These are phyloP conservation scores for Benitochromis conjunctus DNA, from an alignment of 2,113 vertebrate species.

Conservation along the genomic window DNA sequence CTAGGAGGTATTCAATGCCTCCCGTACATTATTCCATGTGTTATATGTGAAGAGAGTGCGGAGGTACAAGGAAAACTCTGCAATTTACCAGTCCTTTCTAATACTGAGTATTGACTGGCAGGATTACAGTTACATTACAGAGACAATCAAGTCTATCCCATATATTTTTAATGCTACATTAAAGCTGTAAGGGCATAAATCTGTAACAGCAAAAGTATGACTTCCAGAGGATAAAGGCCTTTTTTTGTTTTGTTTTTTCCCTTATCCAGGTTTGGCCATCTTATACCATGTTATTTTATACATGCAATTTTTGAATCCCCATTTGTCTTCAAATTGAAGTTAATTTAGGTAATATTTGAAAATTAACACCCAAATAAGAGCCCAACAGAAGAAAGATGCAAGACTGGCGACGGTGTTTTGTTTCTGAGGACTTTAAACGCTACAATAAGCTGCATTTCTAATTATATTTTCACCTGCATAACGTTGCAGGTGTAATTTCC, in stretches of 20 bases:
- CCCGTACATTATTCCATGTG: not conserved
- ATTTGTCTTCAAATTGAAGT: no score
- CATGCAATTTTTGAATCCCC: no score
- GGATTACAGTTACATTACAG: not conserved
- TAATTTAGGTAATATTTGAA: not conserved
- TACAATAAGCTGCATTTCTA: not conserved
- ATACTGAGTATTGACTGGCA: not conserved
- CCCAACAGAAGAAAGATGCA: not conserved
- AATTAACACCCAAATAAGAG: not conserved
- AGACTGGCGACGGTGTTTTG: not conserved
- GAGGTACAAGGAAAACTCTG: not conserved
- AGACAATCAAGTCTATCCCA: not conserved
- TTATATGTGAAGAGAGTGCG: fast-evolving
- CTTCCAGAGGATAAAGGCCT: not conserved
- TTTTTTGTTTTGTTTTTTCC: not conserved
- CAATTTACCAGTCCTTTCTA: fast-evolving
- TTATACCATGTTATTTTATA: no score
- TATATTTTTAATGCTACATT: not conserved
- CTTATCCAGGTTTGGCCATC: not conserved
- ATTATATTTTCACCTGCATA: not conserved
- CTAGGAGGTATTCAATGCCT: not conserved
- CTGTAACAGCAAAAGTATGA: not conserved
- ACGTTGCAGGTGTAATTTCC: not conserved
- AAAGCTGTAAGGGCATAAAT: not conserved
- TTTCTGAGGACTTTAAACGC: not conserved